phyloP scores from a whole-genome alignment of 2,888 invertebrate genomes.

The Ferdinandea cuprea region DNA sequence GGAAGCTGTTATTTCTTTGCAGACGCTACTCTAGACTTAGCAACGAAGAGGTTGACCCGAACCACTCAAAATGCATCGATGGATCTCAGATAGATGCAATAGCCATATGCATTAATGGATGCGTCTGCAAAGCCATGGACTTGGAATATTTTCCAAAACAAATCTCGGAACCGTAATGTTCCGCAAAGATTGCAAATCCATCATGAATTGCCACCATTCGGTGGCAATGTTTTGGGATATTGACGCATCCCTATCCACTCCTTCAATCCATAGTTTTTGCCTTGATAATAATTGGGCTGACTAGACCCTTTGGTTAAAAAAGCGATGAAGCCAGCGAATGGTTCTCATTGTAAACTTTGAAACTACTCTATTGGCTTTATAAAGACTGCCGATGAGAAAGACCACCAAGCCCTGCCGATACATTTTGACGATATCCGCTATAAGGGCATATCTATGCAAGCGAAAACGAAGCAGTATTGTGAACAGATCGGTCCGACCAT shows the following conservation, averaged over 20 bases:
- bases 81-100: background rate
- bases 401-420: slow-evolving; percentile 33
- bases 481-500: too few relatives aligned
- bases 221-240: slow-evolving; percentile 24
- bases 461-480: too few relatives aligned
- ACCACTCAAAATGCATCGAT: background rate
- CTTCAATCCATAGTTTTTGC: slow-evolving; percentile 57
- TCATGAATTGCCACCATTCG: slow-evolving; percentile 22
- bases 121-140: slow-evolving; percentile 34
- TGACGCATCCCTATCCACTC: too few relatives aligned
- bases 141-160: slow-evolving; percentile 2
- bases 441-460: slow-evolving; percentile 48
- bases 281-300: too few relatives aligned
- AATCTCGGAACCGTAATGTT: slow-evolving; percentile 11
- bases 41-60: background rate
- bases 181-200: slow-evolving; percentile 1
- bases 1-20: background rate
- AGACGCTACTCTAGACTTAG: slow-evolving; percentile 7
- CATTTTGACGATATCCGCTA: slow-evolving; percentile 63
- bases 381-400: slow-evolving; percentile 40
- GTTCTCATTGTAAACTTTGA: slow-evolving; percentile 46
- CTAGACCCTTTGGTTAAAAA: too few relatives aligned
- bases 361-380: slow-evolving; percentile 40
- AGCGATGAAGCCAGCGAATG: too few relatives aligned
- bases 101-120: slow-evolving; percentile 30